phyloP scores from a whole-genome alignment of 2,888 invertebrate genomes.

The Trileptium ribeirensis region DNA sequence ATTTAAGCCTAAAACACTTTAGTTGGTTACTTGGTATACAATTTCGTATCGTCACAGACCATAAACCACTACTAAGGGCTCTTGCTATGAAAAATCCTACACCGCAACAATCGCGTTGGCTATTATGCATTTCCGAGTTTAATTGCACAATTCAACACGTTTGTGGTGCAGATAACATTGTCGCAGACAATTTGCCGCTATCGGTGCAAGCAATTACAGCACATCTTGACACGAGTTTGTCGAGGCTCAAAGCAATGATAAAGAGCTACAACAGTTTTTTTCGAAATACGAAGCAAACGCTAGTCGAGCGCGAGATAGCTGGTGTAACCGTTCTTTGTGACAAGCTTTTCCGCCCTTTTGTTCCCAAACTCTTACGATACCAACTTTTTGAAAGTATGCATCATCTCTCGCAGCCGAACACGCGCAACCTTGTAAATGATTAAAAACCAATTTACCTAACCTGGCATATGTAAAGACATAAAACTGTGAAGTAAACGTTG shows the following conservation, averaged over 20 bases:
- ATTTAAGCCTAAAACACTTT: slow-evolving; percentile 6
- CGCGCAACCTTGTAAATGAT: too few relatives aligned
- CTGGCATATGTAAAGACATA: background rate
- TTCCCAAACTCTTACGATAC: too few relatives aligned
- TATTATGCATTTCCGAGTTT: background rate
- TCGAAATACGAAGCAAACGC: too few relatives aligned
- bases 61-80: background rate
- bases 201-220: background rate
- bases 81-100: background rate
- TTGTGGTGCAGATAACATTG: background rate
- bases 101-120: background rate
- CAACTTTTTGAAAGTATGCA: too few relatives aligned
- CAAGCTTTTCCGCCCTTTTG: too few relatives aligned
- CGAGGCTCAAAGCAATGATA: background rate
- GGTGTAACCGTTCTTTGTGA: too few relatives aligned
- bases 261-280: background rate
- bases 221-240: background rate
- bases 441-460: too few relatives aligned
- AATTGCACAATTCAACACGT: background rate
- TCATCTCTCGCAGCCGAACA: too few relatives aligned
- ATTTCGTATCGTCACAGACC: background rate
- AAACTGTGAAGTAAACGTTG: background rate
- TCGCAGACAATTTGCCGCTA: background rate
- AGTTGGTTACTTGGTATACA: background rate
- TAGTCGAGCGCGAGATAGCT: too few relatives aligned